Evolutionary conservation across 2,113 vertebrate genomes (phyloP).

Genomic region (Semicossyphus pulcher): DNA sequence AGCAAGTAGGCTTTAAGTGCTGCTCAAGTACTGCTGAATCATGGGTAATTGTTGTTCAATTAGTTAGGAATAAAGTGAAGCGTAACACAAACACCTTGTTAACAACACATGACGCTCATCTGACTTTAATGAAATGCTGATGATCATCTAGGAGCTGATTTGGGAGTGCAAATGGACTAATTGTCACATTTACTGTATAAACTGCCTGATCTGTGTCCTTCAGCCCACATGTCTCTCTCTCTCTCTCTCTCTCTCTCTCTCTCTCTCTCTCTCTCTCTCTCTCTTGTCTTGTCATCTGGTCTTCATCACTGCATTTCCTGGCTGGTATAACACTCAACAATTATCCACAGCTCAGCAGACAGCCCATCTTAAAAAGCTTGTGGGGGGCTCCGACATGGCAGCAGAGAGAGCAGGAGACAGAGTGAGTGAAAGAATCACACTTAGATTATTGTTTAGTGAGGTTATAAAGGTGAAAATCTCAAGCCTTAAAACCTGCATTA

Average conservation of each 20-base stretch:
- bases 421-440: constrained; percentile 77
- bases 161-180: neutral
- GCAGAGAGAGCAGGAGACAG: constrained; percentile 20
- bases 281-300: constrained; percentile 88
- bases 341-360: constrained; percentile 93
- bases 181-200: constrained; percentile 1
- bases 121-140: constrained; percentile 20
- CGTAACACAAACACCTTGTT: constrained; percentile 27
- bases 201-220: neutral
- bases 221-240: neutral
- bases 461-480: constrained; percentile 35
- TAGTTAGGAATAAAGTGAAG: constrained; percentile 26
- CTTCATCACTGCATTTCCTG: constrained; percentile 92
- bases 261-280: constrained; percentile 7
- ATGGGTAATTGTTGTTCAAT: constrained; percentile 42
- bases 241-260: neutral
- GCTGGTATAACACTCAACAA: constrained; percentile 90
- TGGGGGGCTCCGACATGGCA: constrained; percentile 54
- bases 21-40: constrained; percentile 30
- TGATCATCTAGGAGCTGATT: neutral
- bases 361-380: constrained; percentile 88
- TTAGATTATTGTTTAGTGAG: constrained; percentile 76
- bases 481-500: constrained; percentile 55
- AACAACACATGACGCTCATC: neutral
- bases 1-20: constrained; percentile 61